Evolutionary conservation across 1,140 invertebrate species (phyloP).

Genomic region (Microplitis demolitor): DNA sequence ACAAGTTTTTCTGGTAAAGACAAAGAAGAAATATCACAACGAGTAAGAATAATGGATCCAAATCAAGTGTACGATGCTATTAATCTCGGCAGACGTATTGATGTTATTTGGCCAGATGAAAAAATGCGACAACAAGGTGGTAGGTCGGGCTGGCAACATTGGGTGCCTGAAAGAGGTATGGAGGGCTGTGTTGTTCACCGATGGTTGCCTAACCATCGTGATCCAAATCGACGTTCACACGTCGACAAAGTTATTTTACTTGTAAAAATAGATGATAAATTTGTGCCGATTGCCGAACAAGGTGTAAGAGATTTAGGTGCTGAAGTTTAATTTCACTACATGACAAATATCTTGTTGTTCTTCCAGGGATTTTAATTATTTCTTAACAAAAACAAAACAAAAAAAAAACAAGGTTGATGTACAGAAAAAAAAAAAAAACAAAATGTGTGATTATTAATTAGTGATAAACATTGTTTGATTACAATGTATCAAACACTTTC

Average conservation of each 20-base stretch:
- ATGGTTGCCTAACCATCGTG: constrained; percentile 88
- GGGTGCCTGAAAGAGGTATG: constrained; percentile 89
- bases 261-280: constrained; percentile 91
- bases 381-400: neutral
- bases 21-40: constrained; percentile 64
- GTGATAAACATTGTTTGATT: neutral
- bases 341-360: neutral
- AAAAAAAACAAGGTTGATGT: neutral
- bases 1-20: constrained; percentile 59
- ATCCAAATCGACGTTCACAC: constrained; percentile 82
- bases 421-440: constrained; percentile 9
- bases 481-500: neutral
- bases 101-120: constrained; percentile 91
- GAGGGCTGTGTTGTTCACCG: constrained; percentile 88
- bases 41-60: constrained; percentile 73
- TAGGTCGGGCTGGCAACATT: constrained; percentile 84
- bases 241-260: constrained; percentile 89
- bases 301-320: constrained; percentile 81
- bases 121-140: constrained; percentile 84
- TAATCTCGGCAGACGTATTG: constrained; percentile 85
- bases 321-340: constrained; percentile 62
- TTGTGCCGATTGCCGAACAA: constrained; percentile 89
- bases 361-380: neutral
- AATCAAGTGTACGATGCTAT: constrained; percentile 87
- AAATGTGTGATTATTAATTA: neutral